phyloP scores from a whole-genome alignment of 2,113 vertebrate species.

The Corythornis madagascariensis region DNA sequence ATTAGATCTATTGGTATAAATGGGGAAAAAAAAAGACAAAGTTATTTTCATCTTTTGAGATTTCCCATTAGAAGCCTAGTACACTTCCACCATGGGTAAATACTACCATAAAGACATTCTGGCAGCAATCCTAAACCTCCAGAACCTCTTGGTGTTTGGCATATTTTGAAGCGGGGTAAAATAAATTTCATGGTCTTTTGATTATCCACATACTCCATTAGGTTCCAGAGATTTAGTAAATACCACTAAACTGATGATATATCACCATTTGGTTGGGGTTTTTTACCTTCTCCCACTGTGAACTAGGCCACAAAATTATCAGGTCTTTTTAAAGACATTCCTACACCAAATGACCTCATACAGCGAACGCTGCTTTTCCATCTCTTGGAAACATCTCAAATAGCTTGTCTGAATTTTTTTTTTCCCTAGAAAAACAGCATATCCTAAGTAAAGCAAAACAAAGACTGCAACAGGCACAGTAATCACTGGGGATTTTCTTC shows the following conservation, averaged over 20 bases:
- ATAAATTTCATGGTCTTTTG: conserved; percentile 55
- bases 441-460: background rate
- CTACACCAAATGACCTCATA: conserved; percentile 18
- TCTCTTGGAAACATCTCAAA: background rate
- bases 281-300: background rate
- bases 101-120: conserved; percentile 39
- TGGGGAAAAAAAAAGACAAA: background rate
- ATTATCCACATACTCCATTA: conserved; percentile 38
- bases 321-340: background rate
- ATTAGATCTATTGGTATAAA: background rate
- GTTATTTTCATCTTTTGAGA: background rate
- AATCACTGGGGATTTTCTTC: background rate
- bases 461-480: background rate
- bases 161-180: conserved; percentile 38
- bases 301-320: conserved; percentile 42
- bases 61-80: background rate
- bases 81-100: background rate
- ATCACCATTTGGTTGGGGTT: conserved; percentile 26
- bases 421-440: background rate
- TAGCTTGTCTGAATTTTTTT: background rate
- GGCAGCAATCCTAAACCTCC: conserved; percentile 47
- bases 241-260: conserved; percentile 46
- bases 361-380: background rate
- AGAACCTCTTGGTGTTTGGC: conserved; percentile 42
- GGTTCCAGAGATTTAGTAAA: conserved; percentile 51